Evolutionary conservation across 2,113 vertebrate genomes (phyloP).

Genomic region (Rhinoptilus africanus): DNA sequence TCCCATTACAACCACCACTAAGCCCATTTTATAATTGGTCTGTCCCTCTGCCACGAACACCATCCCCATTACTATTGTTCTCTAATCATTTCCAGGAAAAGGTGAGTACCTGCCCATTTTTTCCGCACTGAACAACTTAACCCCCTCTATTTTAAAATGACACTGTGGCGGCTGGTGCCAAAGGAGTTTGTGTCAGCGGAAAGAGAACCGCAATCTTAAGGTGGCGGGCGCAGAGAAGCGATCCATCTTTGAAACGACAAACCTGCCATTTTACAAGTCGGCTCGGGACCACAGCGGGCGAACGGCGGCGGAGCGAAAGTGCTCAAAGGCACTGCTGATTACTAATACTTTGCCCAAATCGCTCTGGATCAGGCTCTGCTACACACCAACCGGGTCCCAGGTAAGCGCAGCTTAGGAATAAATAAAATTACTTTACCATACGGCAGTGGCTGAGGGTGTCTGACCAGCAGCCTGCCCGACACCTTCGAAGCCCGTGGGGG

Average conservation of each 20-base stretch:
- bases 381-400: background rate
- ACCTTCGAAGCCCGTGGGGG: background rate
- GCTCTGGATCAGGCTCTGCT: background rate
- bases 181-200: background rate
- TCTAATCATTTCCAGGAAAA: background rate
- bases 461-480: background rate
- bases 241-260: background rate
- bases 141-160: background rate
- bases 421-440: rapidly evolving
- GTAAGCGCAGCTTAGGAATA: rapidly evolving
- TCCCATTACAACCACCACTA: background rate
- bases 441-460: background rate
- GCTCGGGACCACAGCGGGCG: background rate
- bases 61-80: background rate
- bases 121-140: background rate
- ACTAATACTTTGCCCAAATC: background rate
- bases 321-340: rapidly evolving
- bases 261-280: background rate
- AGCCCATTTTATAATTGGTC: background rate
- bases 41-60: background rate
- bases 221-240: rapidly evolving
- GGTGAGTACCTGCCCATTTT: background rate
- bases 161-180: rapidly evolving
- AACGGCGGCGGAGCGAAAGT: background rate
- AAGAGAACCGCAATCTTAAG: background rate